phyloP scores from a whole-genome alignment of 2,797 vertebrate species.

The Acomys russatus region DNA sequence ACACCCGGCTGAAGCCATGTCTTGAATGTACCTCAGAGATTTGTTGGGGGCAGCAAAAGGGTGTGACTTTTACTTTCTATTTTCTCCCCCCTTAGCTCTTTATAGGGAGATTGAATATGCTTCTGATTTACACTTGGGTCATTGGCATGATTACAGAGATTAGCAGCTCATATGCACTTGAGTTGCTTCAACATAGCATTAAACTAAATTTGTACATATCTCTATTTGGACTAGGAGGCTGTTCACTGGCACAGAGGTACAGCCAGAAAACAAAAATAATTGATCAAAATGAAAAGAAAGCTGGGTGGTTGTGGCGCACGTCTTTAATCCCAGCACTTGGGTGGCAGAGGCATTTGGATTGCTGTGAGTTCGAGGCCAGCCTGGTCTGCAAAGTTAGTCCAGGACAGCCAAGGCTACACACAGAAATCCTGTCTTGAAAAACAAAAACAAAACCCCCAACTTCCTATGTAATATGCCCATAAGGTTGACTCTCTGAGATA shows the following conservation, averaged over 20 bases:
- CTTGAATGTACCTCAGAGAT: not conserved
- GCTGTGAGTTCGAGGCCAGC: too few relatives aligned
- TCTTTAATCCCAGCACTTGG: too few relatives aligned
- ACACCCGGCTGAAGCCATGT: not conserved
- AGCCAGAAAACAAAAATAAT: not conserved
- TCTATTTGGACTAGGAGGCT: not conserved
- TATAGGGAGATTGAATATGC: slow-evolving; percentile 47
- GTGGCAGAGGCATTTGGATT: too few relatives aligned
- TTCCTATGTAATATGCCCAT: slow-evolving; percentile 36
- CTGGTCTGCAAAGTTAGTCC: too few relatives aligned
- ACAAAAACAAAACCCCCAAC: not conserved
- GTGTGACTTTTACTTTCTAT: slow-evolving; percentile 63
- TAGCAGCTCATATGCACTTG: not conserved
- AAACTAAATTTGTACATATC: slow-evolving; percentile 30
- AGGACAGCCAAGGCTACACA: too few relatives aligned
- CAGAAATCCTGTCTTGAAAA: too few relatives aligned
- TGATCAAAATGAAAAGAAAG: not conserved
- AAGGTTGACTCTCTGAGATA: slow-evolving; percentile 14
- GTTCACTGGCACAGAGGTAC: too few relatives aligned
- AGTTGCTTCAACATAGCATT: slow-evolving; percentile 33
- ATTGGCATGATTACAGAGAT: slow-evolving; percentile 29
- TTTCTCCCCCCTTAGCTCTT: slow-evolving; percentile 55
- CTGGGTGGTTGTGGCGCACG: too few relatives aligned
- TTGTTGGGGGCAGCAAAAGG: not conserved
- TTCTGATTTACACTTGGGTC: slow-evolving; percentile 38